Evolutionary conservation across 2,797 vertebrate genomes (phyloP), one percentile per base, ranked within the genome.

Genomic region (Psittacula echo): DNA sequence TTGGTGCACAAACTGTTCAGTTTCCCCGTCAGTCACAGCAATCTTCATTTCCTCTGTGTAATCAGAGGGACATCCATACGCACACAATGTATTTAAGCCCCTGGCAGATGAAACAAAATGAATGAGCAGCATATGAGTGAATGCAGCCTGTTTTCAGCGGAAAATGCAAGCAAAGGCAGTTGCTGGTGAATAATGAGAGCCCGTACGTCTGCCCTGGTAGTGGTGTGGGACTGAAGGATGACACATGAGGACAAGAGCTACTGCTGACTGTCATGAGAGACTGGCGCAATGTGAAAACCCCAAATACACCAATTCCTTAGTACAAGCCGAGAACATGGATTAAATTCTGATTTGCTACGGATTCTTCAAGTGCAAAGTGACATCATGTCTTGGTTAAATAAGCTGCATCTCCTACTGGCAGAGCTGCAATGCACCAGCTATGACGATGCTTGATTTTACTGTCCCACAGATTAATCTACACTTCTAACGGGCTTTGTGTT

Each of bases 381-480:
- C 30, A n/a, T 26, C 39, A 21, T 2, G 20, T 32, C 58, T 68
- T 26, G 29, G 45, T 72, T 92, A 87, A 92, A 89, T 37, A 44
- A 26, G 19, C 82, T 91, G 80, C 74, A 14, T 50, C 51, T 84
- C 83, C 75, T 73, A 42, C 73, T 79, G 87, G 93, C 85, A 81
- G 73, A 90, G 67, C 87, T 95, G 95, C 94, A 94, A 45, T 81
- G 87, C 91, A 93, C 58, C 87, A 94, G 74, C 60, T 56, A 58
- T 30, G 45, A 60, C 0, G 3, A 51, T 27, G 64, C 41, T 84
- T 9, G 7, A 54, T 51, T 94, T 87, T n/a, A 75, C 50, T 26
- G n/a, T 67, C 64, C 89, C 51, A 34, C 60, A 87, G 70, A 81
- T 54, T 66, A 80, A 83, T 66, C 58, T 56, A 70, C 30, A 54